phyloP scores from a whole-genome alignment of 2,888 invertebrate genomes.

The Osmoderma eremita region DNA sequence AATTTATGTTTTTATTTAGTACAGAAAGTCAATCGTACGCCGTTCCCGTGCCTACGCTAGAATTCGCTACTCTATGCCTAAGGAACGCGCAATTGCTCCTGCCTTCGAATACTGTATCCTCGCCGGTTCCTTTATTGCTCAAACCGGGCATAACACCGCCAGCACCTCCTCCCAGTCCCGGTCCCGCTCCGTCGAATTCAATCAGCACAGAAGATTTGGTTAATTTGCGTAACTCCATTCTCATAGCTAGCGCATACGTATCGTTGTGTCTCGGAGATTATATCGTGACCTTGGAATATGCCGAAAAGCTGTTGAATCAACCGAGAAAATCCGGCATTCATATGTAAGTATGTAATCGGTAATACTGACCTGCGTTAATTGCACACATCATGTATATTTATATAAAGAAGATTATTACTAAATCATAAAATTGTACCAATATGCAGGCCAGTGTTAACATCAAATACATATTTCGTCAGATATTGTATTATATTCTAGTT shows the following conservation, averaged over 20 bases:
- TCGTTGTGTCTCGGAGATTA: slow-evolving; percentile 87
- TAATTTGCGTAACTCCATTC: slow-evolving; percentile 72
- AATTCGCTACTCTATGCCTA: slow-evolving; percentile 89
- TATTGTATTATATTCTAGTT: slow-evolving; percentile 33
- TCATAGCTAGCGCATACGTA: slow-evolving; percentile 86
- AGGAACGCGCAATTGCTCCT: slow-evolving; percentile 83
- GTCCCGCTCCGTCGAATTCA: slow-evolving; percentile 71
- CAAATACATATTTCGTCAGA: slow-evolving; percentile 65
- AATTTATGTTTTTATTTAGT: slow-evolving; percentile 60
- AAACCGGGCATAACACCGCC: slow-evolving; percentile 61
- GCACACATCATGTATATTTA: too few relatives aligned
- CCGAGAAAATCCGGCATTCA: slow-evolving; percentile 78
- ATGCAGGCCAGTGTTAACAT: background rate
- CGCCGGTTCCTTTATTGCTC: slow-evolving; percentile 61
- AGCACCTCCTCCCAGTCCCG: slow-evolving; percentile 59
- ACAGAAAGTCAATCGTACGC: slow-evolving; percentile 80
- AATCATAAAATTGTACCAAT: too few relatives aligned
- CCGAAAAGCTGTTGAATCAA: slow-evolving; percentile 77
- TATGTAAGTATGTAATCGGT: slow-evolving; percentile 68
- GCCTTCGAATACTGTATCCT: slow-evolving; percentile 64
- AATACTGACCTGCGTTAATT: too few relatives aligned
- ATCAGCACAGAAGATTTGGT: slow-evolving; percentile 71
- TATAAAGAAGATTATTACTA: too few relatives aligned
- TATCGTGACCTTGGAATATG: slow-evolving; percentile 79
- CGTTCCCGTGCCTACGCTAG: slow-evolving; percentile 86